These are phyloP conservation scores for Pseudoips prasinana DNA, from an alignment of 2,888 invertebrate species.

Conservation along the genomic window DNA sequence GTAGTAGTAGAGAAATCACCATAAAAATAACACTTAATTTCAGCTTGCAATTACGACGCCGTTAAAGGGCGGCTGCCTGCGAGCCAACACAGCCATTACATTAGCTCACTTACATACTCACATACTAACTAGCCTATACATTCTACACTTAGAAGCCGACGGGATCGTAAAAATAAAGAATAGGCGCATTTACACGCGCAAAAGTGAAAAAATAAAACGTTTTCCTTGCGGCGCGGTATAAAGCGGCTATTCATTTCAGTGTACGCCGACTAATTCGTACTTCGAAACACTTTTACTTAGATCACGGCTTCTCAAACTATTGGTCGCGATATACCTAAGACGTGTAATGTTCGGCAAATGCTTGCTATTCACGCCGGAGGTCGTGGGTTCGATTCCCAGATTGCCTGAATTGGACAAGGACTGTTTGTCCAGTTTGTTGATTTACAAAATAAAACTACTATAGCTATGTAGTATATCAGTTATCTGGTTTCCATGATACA, in stretches of 20 bases:
- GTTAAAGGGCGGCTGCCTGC: constrained; percentile 74
- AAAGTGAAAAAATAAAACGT: constrained; percentile 46
- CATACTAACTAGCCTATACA: constrained; percentile 52
- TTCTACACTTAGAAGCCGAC: constrained; percentile 54
- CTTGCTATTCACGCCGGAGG: no score
- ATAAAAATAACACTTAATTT: constrained; percentile 82
- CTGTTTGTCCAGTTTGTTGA: no score
- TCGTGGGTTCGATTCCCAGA: no score
- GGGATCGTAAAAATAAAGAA: constrained; percentile 56
- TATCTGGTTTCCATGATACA: no score
- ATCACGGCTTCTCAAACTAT: background rate
- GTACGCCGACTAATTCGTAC: constrained; percentile 14
- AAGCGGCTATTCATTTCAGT: constrained; percentile 26
- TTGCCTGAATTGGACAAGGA: no score
- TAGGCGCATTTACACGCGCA: constrained; percentile 45
- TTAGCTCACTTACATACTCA: constrained; percentile 65
- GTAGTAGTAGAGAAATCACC: constrained; percentile 80
- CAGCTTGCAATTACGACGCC: constrained; percentile 76
- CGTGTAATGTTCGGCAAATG: no score
- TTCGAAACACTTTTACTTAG: constrained; percentile 24
- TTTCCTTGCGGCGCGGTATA: constrained; percentile 35
- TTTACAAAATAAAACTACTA: no score
- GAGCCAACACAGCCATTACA: constrained; percentile 66
- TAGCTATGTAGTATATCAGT: no score
- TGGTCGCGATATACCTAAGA: no score